Evolutionary conservation across 2,888 invertebrate species (phyloP), one percentile per base, ranked within the genome.

Genomic region (Temnothorax rugatulus): DNA sequence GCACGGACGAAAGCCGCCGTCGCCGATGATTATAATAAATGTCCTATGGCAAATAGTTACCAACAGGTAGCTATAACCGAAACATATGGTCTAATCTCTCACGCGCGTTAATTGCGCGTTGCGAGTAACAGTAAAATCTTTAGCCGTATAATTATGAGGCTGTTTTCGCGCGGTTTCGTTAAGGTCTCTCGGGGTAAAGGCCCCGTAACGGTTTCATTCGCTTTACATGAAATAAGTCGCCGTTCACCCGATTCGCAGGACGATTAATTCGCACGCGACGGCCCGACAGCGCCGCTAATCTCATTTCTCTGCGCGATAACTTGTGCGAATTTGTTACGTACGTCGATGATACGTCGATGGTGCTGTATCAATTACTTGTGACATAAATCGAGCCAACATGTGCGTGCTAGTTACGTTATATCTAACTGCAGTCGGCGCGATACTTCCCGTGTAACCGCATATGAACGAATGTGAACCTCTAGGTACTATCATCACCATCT

Each of bases 361-460:
- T 34, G 44, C 18, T 79, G 34, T 71, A 79, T 71, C 79, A 79
- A 71, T 71, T 71, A 79, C 34, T 59, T 18, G 47, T 71, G 47
- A 38, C 59, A 71, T 59, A 71, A 71, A 69, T 79, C 69, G 79
- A 38, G 34, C 18, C 18, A 71, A 38, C 8, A 18, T 59, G 38
- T 59, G 38, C 13, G 21, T 50, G 59, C 18, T 47, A 13, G 38
- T 71, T 66, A 59, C 21, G 71, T 71, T 50, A 61, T 29, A 77
- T 41, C 41, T 38, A 2, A 52, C 25, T 52, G 76, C n/a, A n/a
- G n/a, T 79, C 64, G 41, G 11, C 13, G 18, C 44, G 41, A 29
- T 34, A 38, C n/a, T 71, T 34, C 2, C 59, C 21, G 21, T 21
- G 34, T 59, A 79, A 79, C 21, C 34, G 38, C 59, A 69, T 69